phyloP scores from a whole-genome alignment of 2,113 vertebrate species.

The Seriola aureovittata region DNA sequence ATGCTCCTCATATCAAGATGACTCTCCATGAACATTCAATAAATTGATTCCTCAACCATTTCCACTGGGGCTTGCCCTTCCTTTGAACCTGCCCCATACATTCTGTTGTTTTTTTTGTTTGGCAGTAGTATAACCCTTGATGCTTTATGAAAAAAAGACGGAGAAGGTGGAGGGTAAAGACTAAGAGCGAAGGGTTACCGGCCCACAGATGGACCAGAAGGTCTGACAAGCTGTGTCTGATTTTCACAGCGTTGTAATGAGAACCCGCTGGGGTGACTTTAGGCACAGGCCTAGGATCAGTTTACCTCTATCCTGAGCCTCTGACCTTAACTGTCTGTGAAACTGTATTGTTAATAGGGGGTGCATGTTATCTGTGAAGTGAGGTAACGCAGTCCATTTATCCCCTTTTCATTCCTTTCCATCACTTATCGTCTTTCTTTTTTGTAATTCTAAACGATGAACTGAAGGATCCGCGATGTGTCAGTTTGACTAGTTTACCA shows the following conservation, averaged over 20 bases:
- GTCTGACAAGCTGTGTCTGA: constrained; percentile 81
- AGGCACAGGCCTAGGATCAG: constrained; percentile 67
- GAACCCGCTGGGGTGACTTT: constrained; percentile 81
- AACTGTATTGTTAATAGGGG: constrained; percentile 43
- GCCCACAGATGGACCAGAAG: constrained; percentile 64
- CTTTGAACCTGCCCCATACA: constrained; percentile 35
- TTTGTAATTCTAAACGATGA: not conserved
- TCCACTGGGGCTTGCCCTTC: constrained; percentile 36
- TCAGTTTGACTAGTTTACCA: not conserved
- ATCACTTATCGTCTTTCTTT: constrained; percentile 1
- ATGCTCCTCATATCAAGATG: constrained; percentile 41
- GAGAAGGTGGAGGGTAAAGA: constrained; percentile 21
- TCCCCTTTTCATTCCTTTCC: not conserved
- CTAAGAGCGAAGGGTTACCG: constrained; percentile 42
- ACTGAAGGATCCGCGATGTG: not conserved
- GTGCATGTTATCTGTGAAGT: constrained; percentile 15
- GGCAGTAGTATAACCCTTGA: constrained; percentile 59
- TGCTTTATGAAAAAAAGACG: constrained; percentile 52
- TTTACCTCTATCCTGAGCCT: constrained; percentile 58
- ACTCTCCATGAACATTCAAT: constrained; percentile 45
- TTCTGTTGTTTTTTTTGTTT: constrained; percentile 31
- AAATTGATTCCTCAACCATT: constrained; percentile 60
- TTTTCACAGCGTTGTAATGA: constrained; percentile 86
- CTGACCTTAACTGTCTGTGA: constrained; percentile 59
- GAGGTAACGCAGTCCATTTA: not conserved